Base-by-base conservation (phyloP, 2,888 invertebrate species). In the Rotaria macrura region DNA sequence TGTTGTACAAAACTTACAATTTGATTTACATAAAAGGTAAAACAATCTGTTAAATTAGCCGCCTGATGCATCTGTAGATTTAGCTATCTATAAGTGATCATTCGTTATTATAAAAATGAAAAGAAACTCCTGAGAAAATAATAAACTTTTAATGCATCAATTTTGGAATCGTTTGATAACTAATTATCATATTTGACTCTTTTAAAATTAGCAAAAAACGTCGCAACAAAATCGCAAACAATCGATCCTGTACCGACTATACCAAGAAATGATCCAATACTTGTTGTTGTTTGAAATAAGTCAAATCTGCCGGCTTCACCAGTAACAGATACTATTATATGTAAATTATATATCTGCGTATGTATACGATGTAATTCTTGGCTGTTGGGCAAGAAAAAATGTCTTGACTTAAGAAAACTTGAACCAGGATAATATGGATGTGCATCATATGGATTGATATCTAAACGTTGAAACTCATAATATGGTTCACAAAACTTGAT, bases 221-320 rank as follows among this genome's bases (percentile, higher is more conserved):
- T 3, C 12, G 79, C 79, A 1, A 79, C 20, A 12, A 79, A 4
- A 43, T 79, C 79, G n/a, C 79, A 79, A 40, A 79, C 43, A 43
- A 79, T 79, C 12, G 79, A 40, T 25, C 79, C 79, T 14, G 43
- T 43, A 14, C 79, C 43, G 25, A 79, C 43, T 25, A 79, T 23
- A 20, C 79, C 79, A n/a, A 79, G 79, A 79, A 79, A 79, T 25
- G 79, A 79, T 25, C 79, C 79, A 43, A 79, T 43, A 43, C 79
- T 79, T 79, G 79, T 79, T 43, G 79, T 79, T n/a, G 79, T 43
- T 79, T 79, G 79, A 79, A 79, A 79, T 79, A 79, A n/a, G n/a
- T 79, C 79, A 43, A 79, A 79, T 79, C 12, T 23, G 3, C 79
- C 79, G 3, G 43, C 79, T 43, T 79, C 79, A 43, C 79, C 79